Base-by-base conservation (phyloP, 23 tunicate genomes). In the Corella eumyota region DNA sequence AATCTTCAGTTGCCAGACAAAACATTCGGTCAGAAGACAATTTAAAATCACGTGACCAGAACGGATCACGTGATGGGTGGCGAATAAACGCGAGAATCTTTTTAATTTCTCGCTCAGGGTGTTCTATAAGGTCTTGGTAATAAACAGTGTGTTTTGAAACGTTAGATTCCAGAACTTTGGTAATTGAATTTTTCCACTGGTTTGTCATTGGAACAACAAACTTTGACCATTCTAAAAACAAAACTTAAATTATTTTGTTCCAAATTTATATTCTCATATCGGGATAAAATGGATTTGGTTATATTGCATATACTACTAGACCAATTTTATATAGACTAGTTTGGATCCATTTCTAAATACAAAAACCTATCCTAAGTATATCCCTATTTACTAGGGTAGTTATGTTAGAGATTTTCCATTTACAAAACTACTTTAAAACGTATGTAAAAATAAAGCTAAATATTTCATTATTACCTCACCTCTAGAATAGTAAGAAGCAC, bases 181-280 rank as follows among this genome's bases (percentile, higher is more conserved):
- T 28, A 15, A 47, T 47, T 22, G 71, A 37, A 6, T 47, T 25
- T 31, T 37, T 45, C 71, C 71, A 66, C 23, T 49, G 55, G 11
- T 48, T 59, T 34, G 40, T 34, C 28, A 66, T 47, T 27, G 71
- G 35, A 22, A 45, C 32, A 38, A 32, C 71, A 45, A 13, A 66
- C 20, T 33, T 66, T 37, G 74, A 69, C 74, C 74, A 69, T 25
- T 57, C 64, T 66, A 44, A 27, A 23, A 69, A 25, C n/a, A 60
- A 40, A 15, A 40, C 11, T 9, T 40, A 40, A 40, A 9, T 9
- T 40, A 9, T 15, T n/a, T n/a, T n/a, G n/a, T n/a, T n/a, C n/a
- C n/a, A n/a, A n/a, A n/a, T n/a, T n/a, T n/a, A n/a, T n/a, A n/a
- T n/a, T n/a, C n/a, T n/a, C n/a, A n/a, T n/a, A n/a, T n/a, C n/a